phyloP scores from a whole-genome alignment of 2,888 invertebrate species.

The Encarsia formosa region DNA sequence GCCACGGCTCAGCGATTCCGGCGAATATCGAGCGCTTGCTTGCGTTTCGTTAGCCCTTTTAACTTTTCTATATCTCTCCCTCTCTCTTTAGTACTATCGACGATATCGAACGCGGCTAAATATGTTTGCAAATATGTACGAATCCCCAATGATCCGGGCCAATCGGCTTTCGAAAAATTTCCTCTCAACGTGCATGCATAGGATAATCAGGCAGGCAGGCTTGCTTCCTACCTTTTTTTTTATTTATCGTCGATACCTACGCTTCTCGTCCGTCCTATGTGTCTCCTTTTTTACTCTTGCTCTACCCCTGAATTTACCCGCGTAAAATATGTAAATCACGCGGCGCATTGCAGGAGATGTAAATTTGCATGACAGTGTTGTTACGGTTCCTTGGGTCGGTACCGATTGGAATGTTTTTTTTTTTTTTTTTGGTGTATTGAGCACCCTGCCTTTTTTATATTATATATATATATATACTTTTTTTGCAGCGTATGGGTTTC shows the following conservation, averaged over 20 bases:
- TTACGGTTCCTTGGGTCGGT: conserved; percentile 9
- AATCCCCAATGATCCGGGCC: conserved; percentile 34
- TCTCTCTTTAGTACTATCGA: background rate
- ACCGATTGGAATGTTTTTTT: no score
- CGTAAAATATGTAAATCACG: conserved; percentile 41
- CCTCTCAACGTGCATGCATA: conserved; percentile 29
- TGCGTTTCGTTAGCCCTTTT: conserved; percentile 43
- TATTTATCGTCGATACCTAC: conserved; percentile 27
- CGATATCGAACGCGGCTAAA: conserved; percentile 38
- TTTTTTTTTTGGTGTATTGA: no score
- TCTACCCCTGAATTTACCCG: conserved; percentile 19
- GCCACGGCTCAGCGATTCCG: conserved; percentile 41
- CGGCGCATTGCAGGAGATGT: conserved; percentile 12
- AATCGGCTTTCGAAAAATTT: conserved; percentile 9
- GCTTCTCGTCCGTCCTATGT: conserved; percentile 6
- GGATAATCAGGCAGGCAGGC: conserved; percentile 44
- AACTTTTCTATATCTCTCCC: conserved; percentile 35
- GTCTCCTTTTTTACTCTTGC: background rate
- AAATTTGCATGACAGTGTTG: conserved; percentile 43
- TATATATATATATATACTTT: no score
- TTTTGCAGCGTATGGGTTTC: no score
- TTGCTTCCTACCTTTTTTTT: conserved; percentile 11
- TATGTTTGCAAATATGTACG: conserved; percentile 48
- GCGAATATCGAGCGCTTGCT: conserved; percentile 37
- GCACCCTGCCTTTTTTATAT: no score